Evolutionary conservation across 2,113 vertebrate species (phyloP), one percentile per base, ranked within the genome.

Genomic region (Periophthalmus modestus): DNA sequence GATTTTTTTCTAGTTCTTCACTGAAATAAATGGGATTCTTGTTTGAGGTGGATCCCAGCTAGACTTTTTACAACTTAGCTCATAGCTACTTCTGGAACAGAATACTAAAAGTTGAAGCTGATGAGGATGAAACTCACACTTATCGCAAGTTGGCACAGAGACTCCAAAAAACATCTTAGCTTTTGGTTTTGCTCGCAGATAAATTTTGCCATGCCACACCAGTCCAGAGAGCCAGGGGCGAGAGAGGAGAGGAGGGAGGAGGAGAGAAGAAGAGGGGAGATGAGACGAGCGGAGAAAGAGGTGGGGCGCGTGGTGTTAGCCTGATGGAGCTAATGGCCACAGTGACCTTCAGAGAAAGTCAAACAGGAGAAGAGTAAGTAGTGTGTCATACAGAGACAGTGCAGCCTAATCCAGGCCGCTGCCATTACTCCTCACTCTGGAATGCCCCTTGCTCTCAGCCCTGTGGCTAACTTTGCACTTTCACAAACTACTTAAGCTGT

Each of bases 271-370:
- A 68, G 72, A 68, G 82, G 75, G 84, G 81, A 75, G 82, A 78
- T 85, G 81, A 87, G 87, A 83, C 79, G 89, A 84, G 80, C 80
- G 82, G 71, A 88, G 82, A 85, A 83, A 85, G 87, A 87, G 89
- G 85, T 85, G 86, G 85, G 84, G 80, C 81, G 83, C 55, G 54
- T 73, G 69, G 85, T 70, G 79, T 79, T 82, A 73, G 83, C 85
- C 86, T 88, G 88, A 90, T 92, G 85, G 77, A 88, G 86, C 88
- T 90, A 91, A 91, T 90, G 87, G 91, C 81, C 82, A 86, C 66
- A 87, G 71, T 91, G 91, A 92, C 91, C 91, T 92, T 92, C 83
- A 90, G 63, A 70, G 75, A 89, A 90, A 89, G 88, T 92, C 82
- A 68, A 86, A 84, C 78, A 82, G 72, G 72, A 82, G 82, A 85